phyloP scores from a whole-genome alignment of 1,140 invertebrate species.

The Paralvinella palmiformis region DNA sequence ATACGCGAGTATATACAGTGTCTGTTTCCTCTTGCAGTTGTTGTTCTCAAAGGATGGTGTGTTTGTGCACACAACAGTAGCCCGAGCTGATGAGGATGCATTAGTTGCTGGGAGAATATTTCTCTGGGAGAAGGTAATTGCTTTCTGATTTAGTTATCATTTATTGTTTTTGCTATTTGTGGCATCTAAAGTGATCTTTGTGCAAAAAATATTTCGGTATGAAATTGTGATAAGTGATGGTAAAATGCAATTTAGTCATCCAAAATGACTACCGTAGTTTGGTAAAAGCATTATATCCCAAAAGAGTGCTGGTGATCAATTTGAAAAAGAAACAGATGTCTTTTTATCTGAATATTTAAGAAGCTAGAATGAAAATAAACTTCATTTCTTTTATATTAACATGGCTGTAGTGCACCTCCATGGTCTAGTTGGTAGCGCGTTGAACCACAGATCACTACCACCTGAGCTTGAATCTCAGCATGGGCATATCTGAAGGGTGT shows the following conservation, averaged over 20 bases:
- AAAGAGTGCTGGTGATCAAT: neutral
- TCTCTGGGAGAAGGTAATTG: slow-evolving; percentile 41
- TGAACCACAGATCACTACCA: too few relatives aligned
- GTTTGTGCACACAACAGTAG: slow-evolving; percentile 45
- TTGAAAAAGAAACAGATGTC: too few relatives aligned
- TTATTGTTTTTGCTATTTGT: neutral
- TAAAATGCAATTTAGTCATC: neutral
- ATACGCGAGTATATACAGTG: too few relatives aligned
- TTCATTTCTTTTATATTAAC: too few relatives aligned
- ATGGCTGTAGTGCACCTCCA: too few relatives aligned
- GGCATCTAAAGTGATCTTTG: too few relatives aligned
- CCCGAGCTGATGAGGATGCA: slow-evolving; percentile 46
- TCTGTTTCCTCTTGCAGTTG: slow-evolving; percentile 13
- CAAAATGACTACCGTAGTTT: neutral
- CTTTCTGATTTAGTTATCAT: neutral
- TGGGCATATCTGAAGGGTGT: too few relatives aligned
- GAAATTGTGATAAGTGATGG: neutral
- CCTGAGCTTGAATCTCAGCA: too few relatives aligned
- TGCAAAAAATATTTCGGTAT: neutral
- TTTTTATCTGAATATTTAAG: too few relatives aligned
- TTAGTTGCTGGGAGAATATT: slow-evolving; percentile 45
- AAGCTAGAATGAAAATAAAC: too few relatives aligned
- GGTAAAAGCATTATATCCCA: neutral
- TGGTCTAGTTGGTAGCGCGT: too few relatives aligned
- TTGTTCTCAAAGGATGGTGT: slow-evolving; percentile 49